Conservation (phyloP, 2,797 vertebrate species). For the Salarias fasciatus region DNA sequence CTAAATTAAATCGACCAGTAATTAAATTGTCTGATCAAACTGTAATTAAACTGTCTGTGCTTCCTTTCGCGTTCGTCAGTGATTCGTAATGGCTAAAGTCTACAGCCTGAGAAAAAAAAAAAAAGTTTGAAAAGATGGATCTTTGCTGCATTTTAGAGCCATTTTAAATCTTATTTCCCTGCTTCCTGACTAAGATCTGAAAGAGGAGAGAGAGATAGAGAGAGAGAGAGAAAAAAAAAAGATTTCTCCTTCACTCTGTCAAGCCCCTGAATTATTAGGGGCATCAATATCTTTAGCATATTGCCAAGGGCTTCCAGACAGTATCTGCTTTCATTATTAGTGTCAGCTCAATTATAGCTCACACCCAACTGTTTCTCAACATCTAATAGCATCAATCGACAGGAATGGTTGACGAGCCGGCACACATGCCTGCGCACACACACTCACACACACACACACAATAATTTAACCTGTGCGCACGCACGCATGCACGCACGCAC, state of each 20-base stretch:
- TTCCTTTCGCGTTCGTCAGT: slow-evolving; percentile 37
- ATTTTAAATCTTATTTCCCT: slow-evolving; percentile 76
- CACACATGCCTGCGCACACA: slow-evolving; percentile 30
- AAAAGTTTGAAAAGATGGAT: slow-evolving; percentile 65
- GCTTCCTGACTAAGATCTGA: slow-evolving; percentile 72
- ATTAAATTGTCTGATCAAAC: slow-evolving; percentile 9
- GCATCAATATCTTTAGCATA: slow-evolving; percentile 97
- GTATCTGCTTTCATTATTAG: slow-evolving; percentile 98
- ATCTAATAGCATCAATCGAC: slow-evolving; percentile 99
- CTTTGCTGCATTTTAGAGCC: slow-evolving; percentile 64
- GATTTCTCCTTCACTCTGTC: slow-evolving; percentile 72
- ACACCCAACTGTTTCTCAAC: slow-evolving; percentile 98
- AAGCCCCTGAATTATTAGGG: slow-evolving; percentile 94
- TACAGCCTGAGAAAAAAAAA: slow-evolving; percentile 32
- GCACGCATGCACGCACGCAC: too few relatives aligned
- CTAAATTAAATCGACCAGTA: too few relatives aligned
- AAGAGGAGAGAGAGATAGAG: slow-evolving; percentile 16
- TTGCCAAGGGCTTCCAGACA: slow-evolving; percentile 94
- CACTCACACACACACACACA: slow-evolving; percentile 17
- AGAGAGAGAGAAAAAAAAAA: slow-evolving; percentile 44
- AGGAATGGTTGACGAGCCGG: slow-evolving; percentile 89
- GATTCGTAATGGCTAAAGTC: slow-evolving; percentile 62
- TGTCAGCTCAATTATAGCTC: slow-evolving; percentile 98
- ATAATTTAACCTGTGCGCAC: slow-evolving; percentile 27
- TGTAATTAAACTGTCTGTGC: slow-evolving; percentile 44